Base-by-base conservation (phyloP, 2,113 vertebrate genomes). In the Forbesichthys papilliferus region DNA sequence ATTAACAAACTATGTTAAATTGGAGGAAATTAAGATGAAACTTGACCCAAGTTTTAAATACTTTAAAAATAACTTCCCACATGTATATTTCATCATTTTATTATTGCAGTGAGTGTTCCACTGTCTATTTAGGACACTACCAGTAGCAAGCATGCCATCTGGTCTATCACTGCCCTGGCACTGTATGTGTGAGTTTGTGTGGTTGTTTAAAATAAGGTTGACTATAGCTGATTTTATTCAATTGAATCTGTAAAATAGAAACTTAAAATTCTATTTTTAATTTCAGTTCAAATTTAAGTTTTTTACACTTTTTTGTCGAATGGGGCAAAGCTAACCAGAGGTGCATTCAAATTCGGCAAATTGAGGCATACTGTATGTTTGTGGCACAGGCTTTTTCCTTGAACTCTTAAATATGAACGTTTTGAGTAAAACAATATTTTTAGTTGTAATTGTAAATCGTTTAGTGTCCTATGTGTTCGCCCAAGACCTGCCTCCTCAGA, bases 91-190 rank as follows among this genome's bases (percentile, higher is more conserved):
- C 73, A 20, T 16, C 18, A 11, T 27, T 75, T 64, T 51, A 9
- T 69, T 77, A 64, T 68, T 71, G 53, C 64, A 59, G 34, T 75
- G 52, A 49, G 69, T 74, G 51, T 73, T 69, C 56, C 11, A 47
- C 36, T 47, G 42, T 47, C 36, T 81, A 84, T 84, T 64, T 84
- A 75, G 85, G 85, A 81, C 85, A 82, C 11, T 62, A 68, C 65
- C 74, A 59, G 70, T 53, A 77, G 70, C 71, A 79, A 77, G 70
- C 71, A 79, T 63, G 36, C 74, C 74, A 82, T 78, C 79, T 82
- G 75, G 52, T 63, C 55, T 71, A 57, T 70, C 80, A 73, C 54
- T 69, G 20, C n/a, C 67, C 60, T 54, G 66, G 69, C 63, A 54
- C 48, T 61, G 58, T 52, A 11, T 57, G 14, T 64, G 59, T 64